Conservation (phyloP, 2,797 vertebrate genomes). For the Epinephelus awoara region DNA sequence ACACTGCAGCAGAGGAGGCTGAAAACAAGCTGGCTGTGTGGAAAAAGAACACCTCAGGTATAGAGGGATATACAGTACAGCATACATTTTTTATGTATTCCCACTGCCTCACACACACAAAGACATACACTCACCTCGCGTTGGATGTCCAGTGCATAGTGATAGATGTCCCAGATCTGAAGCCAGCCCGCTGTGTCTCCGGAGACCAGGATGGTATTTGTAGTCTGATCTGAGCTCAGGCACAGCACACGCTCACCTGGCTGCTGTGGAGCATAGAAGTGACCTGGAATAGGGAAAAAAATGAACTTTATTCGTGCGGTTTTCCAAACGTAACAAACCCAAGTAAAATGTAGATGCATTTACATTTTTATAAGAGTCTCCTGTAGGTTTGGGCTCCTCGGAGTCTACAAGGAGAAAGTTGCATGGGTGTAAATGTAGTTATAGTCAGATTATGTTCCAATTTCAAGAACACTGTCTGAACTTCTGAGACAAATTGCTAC, state of each 20-base stretch:
- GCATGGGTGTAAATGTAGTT: constrained; percentile 17
- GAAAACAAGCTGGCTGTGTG: constrained; percentile 44
- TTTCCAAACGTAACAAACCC: constrained; percentile 1
- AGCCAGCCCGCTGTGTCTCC: constrained; percentile 79
- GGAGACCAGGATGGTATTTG: constrained; percentile 79
- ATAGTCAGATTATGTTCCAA: constrained; percentile 4
- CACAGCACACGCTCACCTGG: constrained; percentile 62
- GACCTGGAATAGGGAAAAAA: constrained; percentile 50
- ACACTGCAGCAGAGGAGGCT: constrained; percentile 61
- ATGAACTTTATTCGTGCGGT: neutral
- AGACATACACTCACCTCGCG: constrained; percentile 53
- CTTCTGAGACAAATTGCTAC: constrained; percentile 40
- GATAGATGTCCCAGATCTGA: constrained; percentile 81
- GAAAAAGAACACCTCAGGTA: constrained; percentile 2
- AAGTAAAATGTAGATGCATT: neutral
- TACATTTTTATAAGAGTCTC: constrained; percentile 2
- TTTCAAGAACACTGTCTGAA: constrained; percentile 27
- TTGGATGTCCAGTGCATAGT: constrained; percentile 58
- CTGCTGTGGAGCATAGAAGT: constrained; percentile 71
- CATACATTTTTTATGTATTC: neutral
- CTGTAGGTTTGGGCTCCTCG: constrained; percentile 6
- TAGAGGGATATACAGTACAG: neutral
- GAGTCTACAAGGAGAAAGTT: constrained; percentile 7
- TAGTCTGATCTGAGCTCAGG: constrained; percentile 74
- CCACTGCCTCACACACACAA: constrained; percentile 11